Evolutionary conservation across 2,113 vertebrate genomes (phyloP), one percentile per base, ranked within the genome.

Genomic region (Cichladusa arquata): DNA sequence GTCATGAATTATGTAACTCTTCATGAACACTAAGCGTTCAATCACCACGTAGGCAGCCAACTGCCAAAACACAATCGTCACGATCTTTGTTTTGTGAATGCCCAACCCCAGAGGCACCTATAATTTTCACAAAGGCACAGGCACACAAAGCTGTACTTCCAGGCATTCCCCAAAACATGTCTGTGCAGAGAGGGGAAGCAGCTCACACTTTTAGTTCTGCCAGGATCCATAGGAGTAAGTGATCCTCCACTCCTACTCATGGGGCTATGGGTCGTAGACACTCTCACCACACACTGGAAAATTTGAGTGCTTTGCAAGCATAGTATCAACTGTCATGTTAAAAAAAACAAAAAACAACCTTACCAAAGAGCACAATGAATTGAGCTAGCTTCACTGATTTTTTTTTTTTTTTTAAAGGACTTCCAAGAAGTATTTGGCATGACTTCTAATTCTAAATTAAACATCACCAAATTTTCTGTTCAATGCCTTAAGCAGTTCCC

Each of bases 1-100:
- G 94, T 90, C 93, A 97, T 95, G 95, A 96, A 94, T 93, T 96
- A 96, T 95, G 95, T 93, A 94, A 92, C 74, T 90, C 81, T 77
- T 95, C 87, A 95, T 12, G 79, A 96, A 72, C 71, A 70, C 94
- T 91, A 88, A 86, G 92, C 69, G 0, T 66, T 96, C 94, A 95
- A 95, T 94, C 95, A 94, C 92, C 82, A 93, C 0, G 64, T 92
- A 95, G 94, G 92, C 94, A 95, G 94, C 88, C 69, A 94, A 97
- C 90, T 97, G 95, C 94, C 95, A 96, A 95, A 97, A 97, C 95
- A 94, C 22, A 4, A 88, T 93, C 5, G 5, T 95, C 86, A 94
- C 3, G 2, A 92, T 92, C 96, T 94, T 95, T 88, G 91, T 94
- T 97, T 86, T 81, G 28, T 44, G 72, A 85, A 91, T 93, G 95